Conservation (phyloP, 2,888 invertebrate species). For the Hemithea aestivaria region DNA sequence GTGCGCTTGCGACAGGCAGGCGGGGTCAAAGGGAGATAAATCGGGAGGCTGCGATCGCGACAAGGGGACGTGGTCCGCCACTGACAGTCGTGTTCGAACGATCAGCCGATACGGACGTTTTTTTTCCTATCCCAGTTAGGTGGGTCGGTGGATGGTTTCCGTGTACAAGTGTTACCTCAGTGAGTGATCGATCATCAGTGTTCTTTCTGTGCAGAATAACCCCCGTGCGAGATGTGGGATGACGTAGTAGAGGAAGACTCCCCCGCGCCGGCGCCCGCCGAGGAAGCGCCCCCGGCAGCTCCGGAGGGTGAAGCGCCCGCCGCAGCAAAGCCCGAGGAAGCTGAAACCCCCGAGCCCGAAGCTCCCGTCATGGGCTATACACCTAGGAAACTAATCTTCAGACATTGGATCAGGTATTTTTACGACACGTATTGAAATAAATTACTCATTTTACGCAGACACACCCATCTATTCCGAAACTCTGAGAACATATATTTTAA, state of each 20-base stretch:
- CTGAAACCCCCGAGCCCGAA: constrained; percentile 65
- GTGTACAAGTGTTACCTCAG: constrained; percentile 32
- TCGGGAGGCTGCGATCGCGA: constrained; percentile 63
- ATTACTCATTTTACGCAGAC: too few species aligned
- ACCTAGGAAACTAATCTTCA: constrained; percentile 85
- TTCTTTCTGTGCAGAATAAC: constrained; percentile 58
- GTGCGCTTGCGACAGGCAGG: constrained; percentile 66
- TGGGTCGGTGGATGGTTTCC: constrained; percentile 45
- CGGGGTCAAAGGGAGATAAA: constrained; percentile 72
- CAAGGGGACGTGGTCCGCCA: constrained; percentile 39
- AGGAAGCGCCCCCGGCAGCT: constrained; percentile 32
- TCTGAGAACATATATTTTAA: too few species aligned
- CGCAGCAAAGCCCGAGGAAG: constrained; percentile 59
- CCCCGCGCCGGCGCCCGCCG: constrained; percentile 45
- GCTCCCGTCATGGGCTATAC: constrained; percentile 66
- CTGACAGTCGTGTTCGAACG: constrained; percentile 68
- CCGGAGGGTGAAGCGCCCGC: constrained; percentile 30
- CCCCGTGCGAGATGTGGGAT: constrained; percentile 74
- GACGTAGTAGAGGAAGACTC: constrained; percentile 77
- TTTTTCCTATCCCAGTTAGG: constrained; percentile 63
- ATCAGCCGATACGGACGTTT: constrained; percentile 68
- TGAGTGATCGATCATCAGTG: constrained; percentile 40
- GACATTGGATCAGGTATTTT: constrained; percentile 88
- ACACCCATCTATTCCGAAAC: too few species aligned
- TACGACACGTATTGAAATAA: too few species aligned